Percentiles rank a stretch among this genome's conserved stretches.
Evolutionary conservation across 1,140 invertebrate genomes (phyloP).

Genomic region (Lethrus apterus): DNA sequence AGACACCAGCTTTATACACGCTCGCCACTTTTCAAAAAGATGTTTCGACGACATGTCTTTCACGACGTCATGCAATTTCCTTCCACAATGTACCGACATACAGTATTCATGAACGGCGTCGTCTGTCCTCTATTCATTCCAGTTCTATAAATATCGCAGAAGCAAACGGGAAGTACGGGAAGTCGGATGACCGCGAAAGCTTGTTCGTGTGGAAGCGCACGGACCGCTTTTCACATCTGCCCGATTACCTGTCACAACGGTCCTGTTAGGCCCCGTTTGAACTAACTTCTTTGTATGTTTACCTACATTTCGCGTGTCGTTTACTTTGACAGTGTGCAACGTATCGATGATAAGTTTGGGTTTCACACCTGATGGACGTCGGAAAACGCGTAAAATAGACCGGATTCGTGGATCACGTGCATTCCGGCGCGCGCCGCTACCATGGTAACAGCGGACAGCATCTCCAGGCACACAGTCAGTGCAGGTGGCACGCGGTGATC

Average conservation of each 20-base stretch:
- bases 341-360: too few relatives aligned
- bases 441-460: constrained; percentile 34
- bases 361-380: too few relatives aligned
- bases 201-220: constrained; percentile 3
- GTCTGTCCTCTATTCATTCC: constrained; percentile 4
- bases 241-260: neutral
- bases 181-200: constrained; percentile 5
- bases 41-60: neutral
- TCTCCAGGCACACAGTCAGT: constrained; percentile 26
- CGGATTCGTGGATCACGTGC: constrained; percentile 39
- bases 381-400: constrained; percentile 19
- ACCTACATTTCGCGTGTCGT: too few relatives aligned
- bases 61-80: constrained; percentile 17
- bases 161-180: constrained; percentile 1
- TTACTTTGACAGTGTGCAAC: too few relatives aligned
- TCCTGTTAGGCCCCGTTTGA: neutral
- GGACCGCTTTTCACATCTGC: neutral
- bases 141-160: neutral
- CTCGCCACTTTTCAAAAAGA: neutral
- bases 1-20: neutral
- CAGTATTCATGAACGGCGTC: constrained; percentile 19
- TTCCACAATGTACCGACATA: constrained; percentile 17
- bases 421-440: constrained; percentile 38
- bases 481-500: constrained; percentile 30
- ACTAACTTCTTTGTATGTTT: neutral